Evolutionary conservation across 2,888 invertebrate species (phyloP).

Genomic region (Ophraella communa): DNA sequence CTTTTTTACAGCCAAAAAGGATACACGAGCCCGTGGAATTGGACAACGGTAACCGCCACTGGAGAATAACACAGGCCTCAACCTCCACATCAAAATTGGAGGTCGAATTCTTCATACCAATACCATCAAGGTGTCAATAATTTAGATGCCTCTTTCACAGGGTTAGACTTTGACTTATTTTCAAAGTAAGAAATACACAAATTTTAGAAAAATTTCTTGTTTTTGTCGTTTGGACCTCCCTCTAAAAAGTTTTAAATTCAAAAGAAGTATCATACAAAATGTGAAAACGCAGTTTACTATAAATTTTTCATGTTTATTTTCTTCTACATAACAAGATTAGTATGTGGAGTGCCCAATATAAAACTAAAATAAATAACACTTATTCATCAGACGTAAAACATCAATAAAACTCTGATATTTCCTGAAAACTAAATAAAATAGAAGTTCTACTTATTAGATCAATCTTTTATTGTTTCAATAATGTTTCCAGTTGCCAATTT

Average conservation of each 20-base stretch:
- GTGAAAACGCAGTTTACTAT: not conserved
- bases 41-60: slow-evolving; percentile 69
- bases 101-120: slow-evolving; percentile 44
- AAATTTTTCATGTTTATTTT: no score
- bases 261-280: no score
- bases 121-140: slow-evolving; percentile 45
- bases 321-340: no score
- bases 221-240: not conserved
- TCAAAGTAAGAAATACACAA: slow-evolving; percentile 47
- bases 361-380: no score
- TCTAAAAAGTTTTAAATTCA: not conserved
- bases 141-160: slow-evolving; percentile 52
- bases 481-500: no score
- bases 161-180: slow-evolving; percentile 57
- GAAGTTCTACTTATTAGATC: no score
- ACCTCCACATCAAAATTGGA: slow-evolving; percentile 63
- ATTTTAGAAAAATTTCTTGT: slow-evolving; percentile 13
- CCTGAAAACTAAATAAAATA: no score
- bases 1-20: slow-evolving; percentile 65
- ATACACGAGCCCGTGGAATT: slow-evolving; percentile 69
- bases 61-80: slow-evolving; percentile 68
- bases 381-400: no score
- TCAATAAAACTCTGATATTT: no score
- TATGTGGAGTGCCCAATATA: no score
- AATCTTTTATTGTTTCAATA: no score